These are phyloP conservation scores for Macrophya alboannulata DNA, from an alignment of 2,888 invertebrate species.

Conservation along the genomic window DNA sequence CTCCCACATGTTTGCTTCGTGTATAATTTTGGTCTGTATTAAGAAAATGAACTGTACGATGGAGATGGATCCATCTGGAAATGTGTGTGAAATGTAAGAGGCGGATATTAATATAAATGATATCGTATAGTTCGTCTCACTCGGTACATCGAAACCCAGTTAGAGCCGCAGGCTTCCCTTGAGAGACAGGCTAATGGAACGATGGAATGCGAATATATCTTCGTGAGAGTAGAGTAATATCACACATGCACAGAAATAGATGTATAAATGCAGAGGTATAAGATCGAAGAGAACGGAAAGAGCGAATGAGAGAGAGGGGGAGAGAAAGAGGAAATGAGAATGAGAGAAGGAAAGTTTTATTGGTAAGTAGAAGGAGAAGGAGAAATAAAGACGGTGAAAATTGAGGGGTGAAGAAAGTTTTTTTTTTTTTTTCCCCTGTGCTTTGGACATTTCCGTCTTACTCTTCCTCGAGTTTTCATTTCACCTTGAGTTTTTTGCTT, in stretches of 20 bases:
- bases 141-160: slow-evolving; percentile 33
- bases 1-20: background rate
- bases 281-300: background rate
- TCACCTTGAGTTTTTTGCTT: slow-evolving; percentile 29
- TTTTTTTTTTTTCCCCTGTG: too few relatives aligned
- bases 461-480: background rate
- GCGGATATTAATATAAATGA: slow-evolving; percentile 4
- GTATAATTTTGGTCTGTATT: too few relatives aligned
- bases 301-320: background rate
- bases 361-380: background rate
- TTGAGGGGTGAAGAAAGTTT: background rate
- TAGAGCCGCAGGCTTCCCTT: slow-evolving; percentile 31
- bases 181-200: slow-evolving; percentile 35
- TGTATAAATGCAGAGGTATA: slow-evolving; percentile 12
- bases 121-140: slow-evolving; percentile 13
- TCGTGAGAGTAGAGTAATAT: background rate
- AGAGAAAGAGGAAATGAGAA: background rate
- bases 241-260: slow-evolving; percentile 15
- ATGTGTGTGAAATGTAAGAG: background rate
- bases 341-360: background rate
- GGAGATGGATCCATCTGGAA: background rate
- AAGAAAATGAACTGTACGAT: background rate
- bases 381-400: background rate
- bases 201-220: slow-evolving; percentile 38
- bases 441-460: background rate